These are phyloP conservation scores for Tretioscincus oriximinensis DNA, from an alignment of 2,113 vertebrate genomes.

Conservation along the genomic window DNA sequence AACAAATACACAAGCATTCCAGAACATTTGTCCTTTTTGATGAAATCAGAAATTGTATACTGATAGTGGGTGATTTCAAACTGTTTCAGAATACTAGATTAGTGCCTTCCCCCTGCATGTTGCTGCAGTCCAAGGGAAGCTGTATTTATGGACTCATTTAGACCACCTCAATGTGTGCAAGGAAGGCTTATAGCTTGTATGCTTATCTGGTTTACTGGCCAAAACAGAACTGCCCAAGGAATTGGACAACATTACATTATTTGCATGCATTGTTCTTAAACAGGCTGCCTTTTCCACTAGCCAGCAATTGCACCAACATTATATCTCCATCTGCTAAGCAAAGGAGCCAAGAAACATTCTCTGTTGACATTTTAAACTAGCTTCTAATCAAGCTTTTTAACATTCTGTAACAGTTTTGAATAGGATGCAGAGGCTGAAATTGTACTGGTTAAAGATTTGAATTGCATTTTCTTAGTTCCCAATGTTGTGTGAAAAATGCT, in stretches of 20 bases:
- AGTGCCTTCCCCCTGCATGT: too few relatives aligned
- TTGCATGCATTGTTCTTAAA: neutral
- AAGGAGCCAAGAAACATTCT: slow-evolving; percentile 4
- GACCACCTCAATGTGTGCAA: neutral
- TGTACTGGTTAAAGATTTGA: neutral
- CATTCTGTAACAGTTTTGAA: neutral
- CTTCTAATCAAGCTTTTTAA: neutral
- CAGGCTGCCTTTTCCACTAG: too few relatives aligned
- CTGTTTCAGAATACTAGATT: too few relatives aligned
- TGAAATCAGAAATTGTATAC: too few relatives aligned
- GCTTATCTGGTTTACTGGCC: neutral
- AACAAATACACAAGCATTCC: too few relatives aligned
- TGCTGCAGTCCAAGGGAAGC: too few relatives aligned
- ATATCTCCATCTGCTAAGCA: slow-evolving; percentile 2
- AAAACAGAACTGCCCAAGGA: neutral
- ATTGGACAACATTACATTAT: neutral
- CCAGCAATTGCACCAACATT: neutral
- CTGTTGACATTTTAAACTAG: neutral
- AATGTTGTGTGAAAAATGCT: neutral
- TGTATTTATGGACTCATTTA: too few relatives aligned
- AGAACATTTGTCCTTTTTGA: too few relatives aligned
- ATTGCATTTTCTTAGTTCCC: neutral
- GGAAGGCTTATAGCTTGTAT: neutral
- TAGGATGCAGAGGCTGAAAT: neutral
- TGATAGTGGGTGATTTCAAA: too few relatives aligned